Conservation (phyloP, 2,888 invertebrate genomes). For the Loripinus fragilis region DNA sequence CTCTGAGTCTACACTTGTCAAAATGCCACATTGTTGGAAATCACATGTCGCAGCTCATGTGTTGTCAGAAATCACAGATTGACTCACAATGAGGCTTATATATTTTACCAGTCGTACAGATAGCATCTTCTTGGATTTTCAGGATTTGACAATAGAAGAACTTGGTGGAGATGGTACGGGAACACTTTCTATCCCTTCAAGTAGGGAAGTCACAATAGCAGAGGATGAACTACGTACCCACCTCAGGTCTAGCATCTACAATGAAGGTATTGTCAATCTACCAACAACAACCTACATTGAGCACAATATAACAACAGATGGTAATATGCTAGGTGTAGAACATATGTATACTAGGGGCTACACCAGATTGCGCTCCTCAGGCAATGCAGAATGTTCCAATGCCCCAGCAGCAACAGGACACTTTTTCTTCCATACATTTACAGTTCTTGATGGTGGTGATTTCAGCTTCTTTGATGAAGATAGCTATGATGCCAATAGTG, state of each 20-base stretch:
- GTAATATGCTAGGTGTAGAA: conserved; percentile 63
- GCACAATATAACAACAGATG: conserved; percentile 52
- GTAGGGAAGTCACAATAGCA: conserved; percentile 50
- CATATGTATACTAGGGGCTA: conserved; percentile 62
- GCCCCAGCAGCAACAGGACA: conserved; percentile 26
- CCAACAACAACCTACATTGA: conserved; percentile 64
- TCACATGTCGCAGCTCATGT: no score
- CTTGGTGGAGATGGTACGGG: conserved; percentile 67
- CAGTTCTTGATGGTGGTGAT: conserved; percentile 57
- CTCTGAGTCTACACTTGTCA: no score
- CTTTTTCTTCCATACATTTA: conserved; percentile 63
- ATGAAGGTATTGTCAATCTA: conserved; percentile 48
- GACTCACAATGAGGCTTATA: no score
- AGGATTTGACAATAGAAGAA: conserved; percentile 48
- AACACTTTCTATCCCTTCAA: conserved; percentile 47
- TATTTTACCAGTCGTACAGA: no score
- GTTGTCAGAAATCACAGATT: no score
- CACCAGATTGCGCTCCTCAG: conserved; percentile 53
- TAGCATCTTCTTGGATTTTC: no score
- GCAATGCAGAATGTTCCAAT: conserved; percentile 53
- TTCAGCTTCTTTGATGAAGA: conserved; percentile 44
- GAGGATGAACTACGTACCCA: conserved; percentile 49
- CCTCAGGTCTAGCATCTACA: conserved; percentile 56
- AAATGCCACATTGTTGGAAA: no score
- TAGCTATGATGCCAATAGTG: conserved; percentile 36